Base-by-base conservation (phyloP, 1,140 invertebrate genomes). In the Euura saliciscinereae region DNA sequence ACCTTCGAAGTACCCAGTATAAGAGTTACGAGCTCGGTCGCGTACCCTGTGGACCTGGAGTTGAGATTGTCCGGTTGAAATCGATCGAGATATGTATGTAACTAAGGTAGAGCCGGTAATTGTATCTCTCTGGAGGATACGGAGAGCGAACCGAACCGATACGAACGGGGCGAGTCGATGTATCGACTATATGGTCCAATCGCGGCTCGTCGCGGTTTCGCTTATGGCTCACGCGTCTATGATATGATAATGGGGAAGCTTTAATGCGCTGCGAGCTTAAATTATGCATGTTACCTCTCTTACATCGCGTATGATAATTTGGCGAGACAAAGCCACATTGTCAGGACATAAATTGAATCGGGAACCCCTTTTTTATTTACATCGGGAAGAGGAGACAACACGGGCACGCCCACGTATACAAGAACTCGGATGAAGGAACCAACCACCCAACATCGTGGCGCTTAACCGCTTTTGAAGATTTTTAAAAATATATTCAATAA, bases 271-370 rank as follows among this genome's bases (percentile, higher is more conserved):
- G 70, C 65, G 70, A 66, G 45, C 51, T 59, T 59, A 71, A 76
- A 82, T 83, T 82, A 83, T 83, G 77, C 78, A 78, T 81, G 78
- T 81, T 77, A 78, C 75, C 80, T 81, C 77, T 79, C 77, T 81
- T 77, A 78, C 75, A 80, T 81, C 77, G 79, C 77, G 75, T 84
- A 84, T 84, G 82, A 85, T 85, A 86, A 86, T 86, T 84, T 83
- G 78, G 78, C 79, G 78, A 86, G 79, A 86, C 85, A 86, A 86
- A 86, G 84, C 84, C 78, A 78, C 80, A 85, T 85, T 86, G 84
- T 85, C 84, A 78, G 78, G 73, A 78, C 80, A 85, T 85, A 85
- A 85, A 85, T 84, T 84, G 81, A 85, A 85, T 84, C 79, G 76
- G 73, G 79, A 74, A 72, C 74, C 78, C 69, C 67, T 51, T 45